Conservation (phyloP, 2,113 vertebrate genomes). For the Macaca mulatta region DNA sequence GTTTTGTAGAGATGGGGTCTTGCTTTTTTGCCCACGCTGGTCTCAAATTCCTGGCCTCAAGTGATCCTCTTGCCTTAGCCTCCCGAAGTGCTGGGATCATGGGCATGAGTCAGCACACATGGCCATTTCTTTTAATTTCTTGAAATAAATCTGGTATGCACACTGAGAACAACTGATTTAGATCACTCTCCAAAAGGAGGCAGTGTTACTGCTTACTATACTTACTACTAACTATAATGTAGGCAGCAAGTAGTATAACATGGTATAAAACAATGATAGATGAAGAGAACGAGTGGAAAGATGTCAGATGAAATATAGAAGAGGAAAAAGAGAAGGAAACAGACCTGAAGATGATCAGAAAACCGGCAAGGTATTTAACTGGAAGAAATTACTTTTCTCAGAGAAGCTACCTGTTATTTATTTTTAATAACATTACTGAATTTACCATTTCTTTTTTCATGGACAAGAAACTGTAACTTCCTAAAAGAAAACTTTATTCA, state of each 20-base stretch:
- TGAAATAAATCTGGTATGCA: neutral
- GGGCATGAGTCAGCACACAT: no score
- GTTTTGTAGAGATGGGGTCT: no score
- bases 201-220: neutral
- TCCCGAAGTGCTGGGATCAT: no score
- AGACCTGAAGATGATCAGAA: neutral
- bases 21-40: no score
- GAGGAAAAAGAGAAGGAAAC: neutral
- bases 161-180: neutral
- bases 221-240: no score
- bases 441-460: slow-evolving; percentile 31
- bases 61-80: no score
- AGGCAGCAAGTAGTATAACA: neutral
- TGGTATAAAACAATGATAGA: neutral
- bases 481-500: slow-evolving; percentile 28
- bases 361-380: neutral
- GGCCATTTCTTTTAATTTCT: neutral
- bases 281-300: neutral
- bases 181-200: neutral
- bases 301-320: neutral
- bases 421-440: slow-evolving; percentile 19
- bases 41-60: no score
- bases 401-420: neutral
- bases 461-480: neutral
- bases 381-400: slow-evolving; percentile 9